Percentiles rank a stretch among this genome's conserved stretches.
These are phyloP conservation scores for Etia nguti DNA, from an alignment of 2,113 vertebrate genomes.

Conservation along the genomic window DNA sequence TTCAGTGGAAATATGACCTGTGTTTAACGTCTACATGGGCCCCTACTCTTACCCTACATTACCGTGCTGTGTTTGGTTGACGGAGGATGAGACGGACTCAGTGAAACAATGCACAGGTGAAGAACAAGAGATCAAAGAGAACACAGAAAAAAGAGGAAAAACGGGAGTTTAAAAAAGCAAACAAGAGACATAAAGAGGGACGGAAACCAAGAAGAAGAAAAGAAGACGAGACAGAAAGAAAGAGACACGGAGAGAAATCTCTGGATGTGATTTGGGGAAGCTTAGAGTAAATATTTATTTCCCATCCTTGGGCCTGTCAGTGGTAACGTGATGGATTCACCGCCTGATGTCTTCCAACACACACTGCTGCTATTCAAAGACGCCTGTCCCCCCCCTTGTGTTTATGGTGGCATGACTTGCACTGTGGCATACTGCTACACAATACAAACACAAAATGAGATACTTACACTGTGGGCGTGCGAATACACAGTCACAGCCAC, in stretches of 20 bases:
- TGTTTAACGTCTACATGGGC: slow-evolving; percentile 22
- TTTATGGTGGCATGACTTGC: slow-evolving; percentile 59
- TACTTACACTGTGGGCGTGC: slow-evolving; percentile 25
- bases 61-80: background rate
- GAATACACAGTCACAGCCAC: background rate
- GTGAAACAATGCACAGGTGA: background rate
- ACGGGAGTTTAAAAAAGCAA: background rate
- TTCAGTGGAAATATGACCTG: slow-evolving; percentile 42
- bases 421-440: slow-evolving; percentile 37
- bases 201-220: background rate
- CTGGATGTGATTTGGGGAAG: slow-evolving; percentile 71
- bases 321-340: slow-evolving; percentile 63
- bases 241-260: slow-evolving; percentile 24
- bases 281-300: slow-evolving; percentile 71
- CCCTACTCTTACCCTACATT: background rate
- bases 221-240: slow-evolving; percentile 20
- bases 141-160: background rate
- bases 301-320: slow-evolving; percentile 65
- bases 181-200: background rate
- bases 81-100: background rate
- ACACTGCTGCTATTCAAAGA: slow-evolving; percentile 60
- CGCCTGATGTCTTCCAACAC: slow-evolving; percentile 57
- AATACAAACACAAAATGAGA: slow-evolving; percentile 52
- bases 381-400: slow-evolving; percentile 20
- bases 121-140: background rate